A percentile compares a stretch with the other conserved stretches of the same genome.
phyloP scores from a whole-genome alignment of 1,140 invertebrate genomes.

The Zaprionus capensis region DNA sequence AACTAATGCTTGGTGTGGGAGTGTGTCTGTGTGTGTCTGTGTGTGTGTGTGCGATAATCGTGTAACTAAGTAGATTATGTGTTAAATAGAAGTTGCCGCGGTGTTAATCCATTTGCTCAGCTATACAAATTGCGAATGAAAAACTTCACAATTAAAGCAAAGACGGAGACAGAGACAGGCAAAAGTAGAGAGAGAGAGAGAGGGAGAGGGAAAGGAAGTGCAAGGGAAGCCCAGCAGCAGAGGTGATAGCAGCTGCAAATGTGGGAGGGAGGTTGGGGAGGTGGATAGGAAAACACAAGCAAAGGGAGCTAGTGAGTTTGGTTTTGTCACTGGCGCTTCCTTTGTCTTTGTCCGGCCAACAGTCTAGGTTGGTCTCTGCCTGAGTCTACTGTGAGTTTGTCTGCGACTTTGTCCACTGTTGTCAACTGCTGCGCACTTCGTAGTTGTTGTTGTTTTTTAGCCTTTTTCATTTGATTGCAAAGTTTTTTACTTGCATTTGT shows the following conservation, averaged over 20 bases:
- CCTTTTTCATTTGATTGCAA: slow-evolving; percentile 26
- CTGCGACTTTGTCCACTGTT: slow-evolving; percentile 20
- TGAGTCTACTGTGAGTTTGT: slow-evolving; percentile 24
- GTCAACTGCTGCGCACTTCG: slow-evolving; percentile 8
- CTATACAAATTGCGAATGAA: slow-evolving; percentile 37
- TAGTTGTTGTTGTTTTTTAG: slow-evolving; percentile 7
- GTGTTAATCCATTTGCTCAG: slow-evolving; percentile 39
- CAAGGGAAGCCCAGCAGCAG: background rate
- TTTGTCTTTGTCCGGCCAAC: slow-evolving; percentile 7
- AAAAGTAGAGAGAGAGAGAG: background rate
- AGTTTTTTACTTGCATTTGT: slow-evolving; percentile 27
- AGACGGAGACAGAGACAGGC: background rate
- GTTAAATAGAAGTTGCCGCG: slow-evolving; percentile 38
- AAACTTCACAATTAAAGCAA: slow-evolving; percentile 28
- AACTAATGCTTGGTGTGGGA: background rate
- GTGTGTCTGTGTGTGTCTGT: background rate
- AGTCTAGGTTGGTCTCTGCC: slow-evolving; percentile 17
- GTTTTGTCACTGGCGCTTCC: slow-evolving; percentile 1
- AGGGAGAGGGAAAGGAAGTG: background rate
- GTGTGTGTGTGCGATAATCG: slow-evolving; percentile 33
- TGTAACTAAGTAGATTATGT: slow-evolving; percentile 50
- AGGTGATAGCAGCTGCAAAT: slow-evolving; percentile 3
- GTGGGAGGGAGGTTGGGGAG: background rate
- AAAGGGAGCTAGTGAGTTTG: background rate
- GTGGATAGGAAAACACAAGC: background rate